Evolutionary conservation across 2,888 invertebrate genomes (phyloP), one percentile per base, ranked within the genome.

Genomic region (Drosophila flavopinicola): DNA sequence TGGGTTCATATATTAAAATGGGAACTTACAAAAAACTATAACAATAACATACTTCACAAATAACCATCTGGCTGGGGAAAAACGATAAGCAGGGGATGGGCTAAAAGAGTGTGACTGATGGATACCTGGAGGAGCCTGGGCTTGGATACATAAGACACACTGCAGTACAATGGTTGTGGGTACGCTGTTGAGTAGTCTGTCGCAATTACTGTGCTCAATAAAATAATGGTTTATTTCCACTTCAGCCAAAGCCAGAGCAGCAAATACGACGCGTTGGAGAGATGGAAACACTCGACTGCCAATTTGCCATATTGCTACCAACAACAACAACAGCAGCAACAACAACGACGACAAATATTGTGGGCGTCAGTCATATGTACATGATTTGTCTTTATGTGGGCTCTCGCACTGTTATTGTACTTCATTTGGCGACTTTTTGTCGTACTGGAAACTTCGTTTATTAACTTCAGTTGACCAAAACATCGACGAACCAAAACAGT

Each of bases 161-260:
- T 30, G 47, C 37, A 61, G 35, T 53, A 52, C 49, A 68, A 37
- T 64, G 60, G 60, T 38, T 57, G 56, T 48, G 66, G 67, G 58
- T 35, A 44, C 61, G 75, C 56, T 56, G 52, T 51, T 51, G 61
- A 63, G 60, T 65, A 65, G 61, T 65, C 66, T 80, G 73, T 66
- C 58, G 73, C 82, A 78, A 78, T 80, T 84, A 80, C 85, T 80
- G 78, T 85, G 69, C 74, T 77, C 82, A 78, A 78, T 77, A 80
- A 64, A 65, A 66, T 66, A 66, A 67, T 67, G 78, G 80, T 73
- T 85, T 76, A 78, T 67, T 78, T 85, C 73, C 66, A 67, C 66
- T 75, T 67, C 29, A 79, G 65, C 17, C 58, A 23, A n/a, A 41
- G 41, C 33, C 56, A 4, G 13, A 32, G 33, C 32, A 32, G 33